Evolutionary conservation across 2,797 vertebrate genomes (phyloP).

Genomic region (Pangasius macronema): DNA sequence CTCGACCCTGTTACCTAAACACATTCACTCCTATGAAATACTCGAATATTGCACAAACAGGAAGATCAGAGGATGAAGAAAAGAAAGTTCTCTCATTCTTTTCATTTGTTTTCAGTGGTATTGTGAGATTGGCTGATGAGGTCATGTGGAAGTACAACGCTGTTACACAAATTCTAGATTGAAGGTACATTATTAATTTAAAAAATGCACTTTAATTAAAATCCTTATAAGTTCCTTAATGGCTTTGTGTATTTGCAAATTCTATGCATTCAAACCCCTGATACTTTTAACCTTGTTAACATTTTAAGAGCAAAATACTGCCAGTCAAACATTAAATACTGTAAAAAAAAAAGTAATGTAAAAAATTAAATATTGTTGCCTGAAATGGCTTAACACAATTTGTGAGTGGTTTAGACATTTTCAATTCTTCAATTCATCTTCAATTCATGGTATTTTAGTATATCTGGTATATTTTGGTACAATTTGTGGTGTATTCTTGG

Average conservation of each 20-base stretch:
- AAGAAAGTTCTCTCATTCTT: background rate
- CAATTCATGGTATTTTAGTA: background rate
- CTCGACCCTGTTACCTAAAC: background rate
- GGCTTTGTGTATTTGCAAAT: background rate
- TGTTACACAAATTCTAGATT: background rate
- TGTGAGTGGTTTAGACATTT: background rate
- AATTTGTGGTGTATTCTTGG: background rate
- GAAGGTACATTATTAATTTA: background rate
- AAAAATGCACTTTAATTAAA: background rate
- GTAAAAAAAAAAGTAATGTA: no score
- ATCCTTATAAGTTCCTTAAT: background rate
- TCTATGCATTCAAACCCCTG: background rate
- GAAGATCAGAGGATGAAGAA: background rate
- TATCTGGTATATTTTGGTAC: background rate
- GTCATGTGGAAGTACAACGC: background rate
- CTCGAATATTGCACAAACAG: background rate
- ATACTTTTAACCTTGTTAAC: background rate
- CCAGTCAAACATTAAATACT: background rate
- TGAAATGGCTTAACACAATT: background rate
- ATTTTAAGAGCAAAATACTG: background rate
- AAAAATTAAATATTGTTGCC: background rate
- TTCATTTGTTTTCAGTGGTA: background rate
- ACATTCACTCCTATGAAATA: background rate
- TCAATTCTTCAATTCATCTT: no score
- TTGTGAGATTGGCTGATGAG: background rate